Conservation (phyloP, 2,888 invertebrate genomes). For the Agonum fuliginosum region DNA sequence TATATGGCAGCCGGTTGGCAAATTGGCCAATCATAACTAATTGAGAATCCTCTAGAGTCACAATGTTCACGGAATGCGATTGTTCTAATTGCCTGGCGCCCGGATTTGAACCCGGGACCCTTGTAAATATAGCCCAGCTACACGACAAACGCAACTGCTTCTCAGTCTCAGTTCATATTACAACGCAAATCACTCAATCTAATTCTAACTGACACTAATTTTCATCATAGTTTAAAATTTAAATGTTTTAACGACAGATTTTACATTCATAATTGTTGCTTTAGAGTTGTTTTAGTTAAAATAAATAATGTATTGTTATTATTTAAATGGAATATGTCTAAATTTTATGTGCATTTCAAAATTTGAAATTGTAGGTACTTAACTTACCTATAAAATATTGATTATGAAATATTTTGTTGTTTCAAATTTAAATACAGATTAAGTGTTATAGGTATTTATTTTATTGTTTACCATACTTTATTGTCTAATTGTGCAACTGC, state of each 20-base stretch:
- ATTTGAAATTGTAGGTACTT: background rate
- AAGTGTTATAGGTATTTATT: background rate
- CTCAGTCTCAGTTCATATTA: background rate
- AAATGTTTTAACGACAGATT: background rate
- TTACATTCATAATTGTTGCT: background rate
- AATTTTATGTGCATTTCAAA: background rate
- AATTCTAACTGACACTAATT: slow-evolving; percentile 2
- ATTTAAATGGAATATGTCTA: background rate
- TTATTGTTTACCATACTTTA: slow-evolving; percentile 21
- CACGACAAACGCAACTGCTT: slow-evolving; percentile 13
- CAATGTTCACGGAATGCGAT: slow-evolving; percentile 49
- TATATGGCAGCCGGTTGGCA: slow-evolving; percentile 54
- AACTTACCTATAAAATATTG: too few species aligned
- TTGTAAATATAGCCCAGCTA: slow-evolving; percentile 26
- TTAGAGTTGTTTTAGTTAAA: background rate
- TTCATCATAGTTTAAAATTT: background rate
- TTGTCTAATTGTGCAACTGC: slow-evolving; percentile 18
- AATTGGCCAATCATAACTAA: slow-evolving; percentile 59
- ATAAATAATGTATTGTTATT: background rate
- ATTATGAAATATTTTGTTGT: slow-evolving; percentile 38
- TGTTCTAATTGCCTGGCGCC: slow-evolving; percentile 53
- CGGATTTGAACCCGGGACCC: slow-evolving; percentile 25
- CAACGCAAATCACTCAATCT: slow-evolving; percentile 32
- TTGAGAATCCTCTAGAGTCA: slow-evolving; percentile 48
- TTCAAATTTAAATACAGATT: background rate